Percentiles rank a stretch among this genome's conserved stretches.
These are phyloP conservation scores for Polydrusus cervinus DNA, from an alignment of 2,888 invertebrate species.

Conservation along the genomic window DNA sequence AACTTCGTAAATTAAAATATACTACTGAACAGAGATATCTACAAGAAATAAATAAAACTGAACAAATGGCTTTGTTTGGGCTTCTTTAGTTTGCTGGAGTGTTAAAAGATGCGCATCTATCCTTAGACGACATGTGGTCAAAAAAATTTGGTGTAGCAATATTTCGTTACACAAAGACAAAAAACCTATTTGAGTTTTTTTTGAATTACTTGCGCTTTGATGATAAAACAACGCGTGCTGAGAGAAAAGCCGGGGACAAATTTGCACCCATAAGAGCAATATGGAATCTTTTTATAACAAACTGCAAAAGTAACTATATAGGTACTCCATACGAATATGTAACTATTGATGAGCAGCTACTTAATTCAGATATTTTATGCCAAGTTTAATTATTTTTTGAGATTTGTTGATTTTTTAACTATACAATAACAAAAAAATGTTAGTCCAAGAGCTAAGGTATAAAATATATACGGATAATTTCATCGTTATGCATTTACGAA, in stretches of 20 bases:
- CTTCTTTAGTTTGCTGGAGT: constrained; percentile 21
- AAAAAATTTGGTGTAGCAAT: constrained; percentile 8
- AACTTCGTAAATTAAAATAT: constrained; percentile 9
- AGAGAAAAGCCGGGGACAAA: constrained; percentile 39
- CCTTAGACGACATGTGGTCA: constrained; percentile 23
- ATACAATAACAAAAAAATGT: too few relatives aligned
- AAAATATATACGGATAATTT: too few relatives aligned
- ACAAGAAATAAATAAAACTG: neutral
- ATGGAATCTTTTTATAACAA: constrained; percentile 40
- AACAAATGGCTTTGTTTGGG: constrained; percentile 18
- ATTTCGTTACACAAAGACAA: constrained; percentile 12
- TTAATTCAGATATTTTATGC: too few relatives aligned
- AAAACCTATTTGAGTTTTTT: constrained; percentile 6
- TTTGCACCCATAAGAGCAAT: constrained; percentile 46
- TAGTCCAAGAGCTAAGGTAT: too few relatives aligned
- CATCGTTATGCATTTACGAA: too few relatives aligned
- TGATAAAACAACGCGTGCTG: constrained; percentile 22
- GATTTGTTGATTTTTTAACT: too few relatives aligned
- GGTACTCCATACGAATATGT: constrained; percentile 42
- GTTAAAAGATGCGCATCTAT: constrained; percentile 18
- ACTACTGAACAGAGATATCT: constrained; percentile 10
- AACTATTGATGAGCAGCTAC: constrained; percentile 49
- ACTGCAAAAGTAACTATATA: constrained; percentile 44
- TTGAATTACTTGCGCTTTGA: constrained; percentile 22
- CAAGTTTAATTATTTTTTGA: too few relatives aligned